Base-by-base conservation (phyloP, 1,140 invertebrate genomes). In the Spodoptera litura region DNA sequence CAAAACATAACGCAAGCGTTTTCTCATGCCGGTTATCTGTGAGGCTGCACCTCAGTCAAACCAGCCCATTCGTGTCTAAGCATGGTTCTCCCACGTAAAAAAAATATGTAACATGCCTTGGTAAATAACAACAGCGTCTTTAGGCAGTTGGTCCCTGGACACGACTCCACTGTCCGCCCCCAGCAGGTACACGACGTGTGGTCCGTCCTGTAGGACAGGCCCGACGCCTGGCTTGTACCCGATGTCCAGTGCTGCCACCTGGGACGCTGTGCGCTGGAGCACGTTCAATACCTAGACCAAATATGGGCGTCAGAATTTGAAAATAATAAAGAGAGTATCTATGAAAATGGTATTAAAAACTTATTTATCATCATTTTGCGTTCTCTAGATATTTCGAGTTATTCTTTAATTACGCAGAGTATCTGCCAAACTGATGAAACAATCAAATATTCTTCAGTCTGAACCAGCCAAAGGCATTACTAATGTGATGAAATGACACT, bases 211-310 rank as follows among this genome's bases (percentile, higher is more conserved):
- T 44, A 97, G 93, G n/a, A 97, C 96, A 77, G 95, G 95, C 31
- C 97, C 96, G 8, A 97, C 95, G 20, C 98, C 97, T 4, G 98
- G 95, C 82, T 97, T 96, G 95, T 99, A 99, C 52, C 99, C 99
- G 68, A 99, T 91, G 95, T 99, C 99, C 62, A 99, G 95, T 38
- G 99, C 99, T 64, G 98, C 99, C 64, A 99, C 98, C 96, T 99
- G 98, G 15, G 97, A 97, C 35, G 98, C 98, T 74, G 98, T 98
- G 85, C 97, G 97, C 83, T 99, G 98, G 15, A 99, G 95, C 25
- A 99, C 96, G 93, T 99, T 99, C 83, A 99, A 95, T 13, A 99
- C 96, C 95, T 98, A 97, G 9, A 27, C 6, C 35, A 4, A 78
- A 61, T 10, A 31, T 31, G 31, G 4, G 3, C 31, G 31, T 31